Evolutionary conservation across 92 coral and sea anemone species (phyloP).

Genomic region (Ricordea florida): DNA sequence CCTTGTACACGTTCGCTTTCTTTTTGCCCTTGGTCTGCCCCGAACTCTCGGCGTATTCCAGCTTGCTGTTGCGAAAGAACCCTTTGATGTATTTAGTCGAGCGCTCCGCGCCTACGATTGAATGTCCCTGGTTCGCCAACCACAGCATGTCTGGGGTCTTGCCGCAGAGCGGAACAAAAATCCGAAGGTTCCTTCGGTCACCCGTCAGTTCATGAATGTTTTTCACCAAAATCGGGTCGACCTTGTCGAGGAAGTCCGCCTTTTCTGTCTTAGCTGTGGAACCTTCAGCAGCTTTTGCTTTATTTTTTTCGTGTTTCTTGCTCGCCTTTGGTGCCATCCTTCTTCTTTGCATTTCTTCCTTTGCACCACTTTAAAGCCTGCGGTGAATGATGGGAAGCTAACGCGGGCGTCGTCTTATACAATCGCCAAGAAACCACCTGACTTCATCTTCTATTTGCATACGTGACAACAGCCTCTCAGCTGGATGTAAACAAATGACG

Average conservation of each 20-base stretch:
- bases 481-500: too few species aligned
- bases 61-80: conserved; percentile 7
- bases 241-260: conserved; percentile 9
- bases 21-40: neutral
- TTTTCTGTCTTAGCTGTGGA: neutral
- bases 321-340: conserved; percentile 27
- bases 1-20: conserved; percentile 9
- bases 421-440: neutral
- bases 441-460: neutral
- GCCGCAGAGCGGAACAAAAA: conserved; percentile 29
- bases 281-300: neutral
- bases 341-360: too few species aligned
- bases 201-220: conserved; percentile 9
- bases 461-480: neutral
- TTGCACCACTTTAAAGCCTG: too few species aligned
- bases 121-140: conserved; percentile 28
- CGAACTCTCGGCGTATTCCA: conserved; percentile 3
- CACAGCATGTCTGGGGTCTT: conserved; percentile 29
- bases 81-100: conserved; percentile 11
- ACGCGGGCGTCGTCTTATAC: neutral
- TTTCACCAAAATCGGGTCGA: conserved; percentile 30
- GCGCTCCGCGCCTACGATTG: conserved; percentile 3
- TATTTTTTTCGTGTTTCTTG: neutral
- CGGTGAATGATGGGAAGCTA: neutral
- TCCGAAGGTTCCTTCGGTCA: conserved; percentile 20